Evolutionary conservation across 2,113 vertebrate genomes (phyloP).

Genomic region (Chaetorhynchus papuensis): DNA sequence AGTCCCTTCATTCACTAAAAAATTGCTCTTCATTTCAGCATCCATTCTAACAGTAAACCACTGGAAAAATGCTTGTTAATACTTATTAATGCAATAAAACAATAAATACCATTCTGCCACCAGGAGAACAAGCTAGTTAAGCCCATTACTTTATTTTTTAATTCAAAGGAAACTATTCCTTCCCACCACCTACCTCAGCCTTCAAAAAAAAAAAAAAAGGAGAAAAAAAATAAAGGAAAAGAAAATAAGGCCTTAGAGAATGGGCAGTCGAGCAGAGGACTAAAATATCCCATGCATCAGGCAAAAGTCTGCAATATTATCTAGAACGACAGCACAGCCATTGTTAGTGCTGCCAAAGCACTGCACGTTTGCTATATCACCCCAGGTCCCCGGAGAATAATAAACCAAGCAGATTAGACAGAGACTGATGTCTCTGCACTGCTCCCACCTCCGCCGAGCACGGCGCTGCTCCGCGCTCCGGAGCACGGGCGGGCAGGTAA

Average conservation of each 20-base stretch:
- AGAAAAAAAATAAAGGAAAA: not conserved
- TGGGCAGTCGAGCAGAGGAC: constrained; percentile 16
- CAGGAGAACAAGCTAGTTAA: constrained; percentile 20
- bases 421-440: constrained; percentile 55
- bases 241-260: constrained; percentile 10
- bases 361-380: constrained; percentile 62
- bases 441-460: constrained; percentile 20
- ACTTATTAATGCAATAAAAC: not conserved
- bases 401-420: constrained; percentile 71
- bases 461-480: not conserved
- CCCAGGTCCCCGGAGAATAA: constrained; percentile 66
- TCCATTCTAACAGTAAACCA: not conserved
- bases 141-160: not conserved
- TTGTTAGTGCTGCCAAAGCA: constrained; percentile 67
- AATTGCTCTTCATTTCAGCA: not conserved
- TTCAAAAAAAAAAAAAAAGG: not conserved
- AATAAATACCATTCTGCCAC: not conserved
- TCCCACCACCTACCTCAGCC: not conserved
- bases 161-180: not conserved
- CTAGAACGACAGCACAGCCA: constrained; percentile 69
- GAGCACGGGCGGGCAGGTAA: constrained; percentile 65
- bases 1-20: not conserved
- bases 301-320: constrained; percentile 68
- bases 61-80: not conserved
- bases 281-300: constrained; percentile 56